Percentiles rank a stretch among this genome's conserved stretches.
These are phyloP conservation scores for Drosophila multiciliata DNA, from an alignment of 2,888 invertebrate species.

Conservation along the genomic window DNA sequence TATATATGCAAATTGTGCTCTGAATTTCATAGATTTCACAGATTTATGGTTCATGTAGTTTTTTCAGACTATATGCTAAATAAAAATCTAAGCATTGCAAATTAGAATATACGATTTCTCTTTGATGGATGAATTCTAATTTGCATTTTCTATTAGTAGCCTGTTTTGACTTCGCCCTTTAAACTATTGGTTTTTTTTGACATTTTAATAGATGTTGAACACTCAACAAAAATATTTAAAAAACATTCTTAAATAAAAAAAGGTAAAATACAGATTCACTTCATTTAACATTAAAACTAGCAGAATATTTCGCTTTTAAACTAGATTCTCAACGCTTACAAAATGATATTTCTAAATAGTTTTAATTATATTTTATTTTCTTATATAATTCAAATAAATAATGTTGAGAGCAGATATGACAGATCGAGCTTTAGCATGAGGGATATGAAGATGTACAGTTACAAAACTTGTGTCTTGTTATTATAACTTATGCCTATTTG, in stretches of 20 bases:
- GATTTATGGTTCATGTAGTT: not conserved
- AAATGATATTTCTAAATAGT: not conserved
- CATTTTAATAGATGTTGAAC: not conserved
- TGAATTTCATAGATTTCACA: not conserved
- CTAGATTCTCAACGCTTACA: not conserved
- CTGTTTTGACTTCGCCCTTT: not conserved
- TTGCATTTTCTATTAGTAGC: not conserved
- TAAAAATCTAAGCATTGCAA: not conserved
- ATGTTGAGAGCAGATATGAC: not conserved
- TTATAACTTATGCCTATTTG: not conserved
- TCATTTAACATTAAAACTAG: not conserved
- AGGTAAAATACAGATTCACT: not conserved
- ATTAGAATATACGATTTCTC: not conserved
- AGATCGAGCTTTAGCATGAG: not conserved
- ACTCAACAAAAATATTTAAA: not conserved
- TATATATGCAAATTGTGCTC: not conserved
- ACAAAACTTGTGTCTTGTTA: not conserved
- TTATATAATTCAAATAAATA: not conserved
- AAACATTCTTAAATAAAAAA: not conserved
- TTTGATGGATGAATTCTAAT: not conserved
- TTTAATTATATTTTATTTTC: not conserved
- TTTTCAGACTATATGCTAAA: not conserved
- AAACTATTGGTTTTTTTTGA: not conserved
- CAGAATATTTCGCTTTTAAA: not conserved
- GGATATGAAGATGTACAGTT: not conserved